Evolutionary conservation across 2,888 invertebrate species (phyloP), one percentile per base, ranked within the genome.

Genomic region (Cephus pulcher): DNA sequence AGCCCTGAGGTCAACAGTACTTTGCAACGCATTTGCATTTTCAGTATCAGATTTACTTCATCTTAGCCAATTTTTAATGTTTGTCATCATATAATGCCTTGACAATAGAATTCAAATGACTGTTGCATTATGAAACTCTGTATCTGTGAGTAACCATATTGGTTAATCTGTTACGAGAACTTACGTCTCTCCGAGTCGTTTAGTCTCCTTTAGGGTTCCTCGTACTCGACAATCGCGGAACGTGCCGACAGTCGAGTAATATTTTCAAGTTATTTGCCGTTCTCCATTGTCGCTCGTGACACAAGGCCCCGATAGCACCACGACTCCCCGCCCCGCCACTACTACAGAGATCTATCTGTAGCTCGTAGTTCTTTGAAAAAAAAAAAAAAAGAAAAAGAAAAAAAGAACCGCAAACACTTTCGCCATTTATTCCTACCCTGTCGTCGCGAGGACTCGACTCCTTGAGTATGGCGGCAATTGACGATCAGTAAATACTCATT

Each of bases 381-480:
- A 30, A 15, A 30, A 30, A 30, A 15, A 40, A 40, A 40, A 40
- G 15, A 40, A 23, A 40, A 15, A 40, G 4, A 40, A 33, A 33
- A 23, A 56, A 76, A 73, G 76, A 37, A 76, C 76, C 71, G 37
- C 73, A 76, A 73, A 15, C 37, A 76, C 76, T 76, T 76, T 76
- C 73, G 76, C 71, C 33, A n/a, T 76, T 73, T 76, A 73, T 73
- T n/a, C 15, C 40, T 56, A 9, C 40, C 40, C 23, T 56, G 40
- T 15, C 15, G 40, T 40, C 15, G 4, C 40, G 12, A 23, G 4
- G 2, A 56, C 40, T 56, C 23, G 40, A 23, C 40, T 56, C 23
- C 40, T 56, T 9, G 40, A 56, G 15, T 56, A 23, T 40, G 4
- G 40, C 40, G 40, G 40, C 40, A 56, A 9, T 23, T 9, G 6